Percentiles rank a stretch among this genome's conserved stretches.
Evolutionary conservation across 2,888 invertebrate species (phyloP).

Genomic region (Hyposoter dolosus): DNA sequence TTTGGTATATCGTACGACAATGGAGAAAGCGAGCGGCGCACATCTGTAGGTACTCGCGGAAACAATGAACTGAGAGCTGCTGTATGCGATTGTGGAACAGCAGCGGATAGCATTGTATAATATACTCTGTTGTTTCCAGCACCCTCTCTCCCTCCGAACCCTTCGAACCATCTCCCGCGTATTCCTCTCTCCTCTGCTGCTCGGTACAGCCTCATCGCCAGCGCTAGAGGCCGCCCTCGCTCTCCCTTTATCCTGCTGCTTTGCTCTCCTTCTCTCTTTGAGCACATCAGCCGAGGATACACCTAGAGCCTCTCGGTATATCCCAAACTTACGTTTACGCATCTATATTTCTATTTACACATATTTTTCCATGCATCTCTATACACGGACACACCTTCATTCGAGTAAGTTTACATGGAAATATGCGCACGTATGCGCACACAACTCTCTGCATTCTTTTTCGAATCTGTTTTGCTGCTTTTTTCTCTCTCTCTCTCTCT

Average conservation of each 20-base stretch:
- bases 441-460: conserved; percentile 47
- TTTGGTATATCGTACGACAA: conserved; percentile 77
- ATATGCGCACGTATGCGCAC: conserved; percentile 23
- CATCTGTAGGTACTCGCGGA: conserved; percentile 82
- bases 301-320: conserved; percentile 15
- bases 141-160: conserved; percentile 48
- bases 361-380: not conserved
- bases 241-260: not conserved
- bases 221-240: conserved; percentile 22
- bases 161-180: conserved; percentile 32
- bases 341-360: not conserved
- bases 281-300: conserved; percentile 40
- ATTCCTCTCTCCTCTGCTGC: not conserved
- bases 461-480: conserved; percentile 20
- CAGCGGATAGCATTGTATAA: conserved; percentile 83
- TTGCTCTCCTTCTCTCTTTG: conserved; percentile 19
- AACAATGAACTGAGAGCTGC: conserved; percentile 82
- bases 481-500: not conserved
- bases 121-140: conserved; percentile 82
- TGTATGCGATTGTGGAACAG: conserved; percentile 82
- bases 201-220: conserved; percentile 7
- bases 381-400: no score
- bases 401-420: not conserved
- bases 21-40: conserved; percentile 77
- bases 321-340: conserved; percentile 8